phyloP scores from a whole-genome alignment of 2,113 vertebrate species.

The Xenopus laevis region DNA sequence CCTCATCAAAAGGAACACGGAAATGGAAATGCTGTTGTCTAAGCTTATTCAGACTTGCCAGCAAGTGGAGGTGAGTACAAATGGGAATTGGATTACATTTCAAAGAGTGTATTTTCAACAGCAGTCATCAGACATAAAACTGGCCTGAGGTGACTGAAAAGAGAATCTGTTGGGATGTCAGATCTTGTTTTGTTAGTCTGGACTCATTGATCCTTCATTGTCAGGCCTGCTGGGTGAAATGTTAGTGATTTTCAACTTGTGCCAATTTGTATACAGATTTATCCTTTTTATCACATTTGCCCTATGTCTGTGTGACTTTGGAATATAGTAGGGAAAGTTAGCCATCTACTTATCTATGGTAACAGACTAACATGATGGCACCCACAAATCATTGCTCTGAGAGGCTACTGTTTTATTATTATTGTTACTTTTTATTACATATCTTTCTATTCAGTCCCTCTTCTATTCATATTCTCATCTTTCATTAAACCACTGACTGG shows the following conservation, averaged over 20 bases:
- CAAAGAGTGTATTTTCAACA: background rate
- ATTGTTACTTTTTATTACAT: too few species aligned
- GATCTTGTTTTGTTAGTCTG: background rate
- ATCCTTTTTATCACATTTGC: too few species aligned
- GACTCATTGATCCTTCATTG: background rate
- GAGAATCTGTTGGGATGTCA: background rate
- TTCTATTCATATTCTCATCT: too few species aligned
- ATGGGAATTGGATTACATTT: background rate
- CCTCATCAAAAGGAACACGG: constrained; percentile 97
- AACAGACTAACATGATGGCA: too few species aligned
- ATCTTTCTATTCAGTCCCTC: too few species aligned
- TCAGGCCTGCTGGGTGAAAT: background rate
- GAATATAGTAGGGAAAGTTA: too few species aligned
- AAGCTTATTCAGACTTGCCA: constrained; percentile 98
- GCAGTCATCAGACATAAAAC: background rate
- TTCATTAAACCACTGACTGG: too few species aligned
- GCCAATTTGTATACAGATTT: too few species aligned
- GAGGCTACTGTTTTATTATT: too few species aligned
- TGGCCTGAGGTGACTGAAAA: background rate
- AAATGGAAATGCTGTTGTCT: constrained; percentile 93
- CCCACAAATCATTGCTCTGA: too few species aligned
- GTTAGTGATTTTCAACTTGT: background rate
- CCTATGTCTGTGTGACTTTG: too few species aligned
- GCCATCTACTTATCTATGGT: too few species aligned
- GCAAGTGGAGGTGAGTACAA: constrained; percentile 87